Percentiles rank a stretch among this genome's conserved stretches.
Conservation (phyloP, 1,140 invertebrate species). For the Steinernema feltiae region DNA sequence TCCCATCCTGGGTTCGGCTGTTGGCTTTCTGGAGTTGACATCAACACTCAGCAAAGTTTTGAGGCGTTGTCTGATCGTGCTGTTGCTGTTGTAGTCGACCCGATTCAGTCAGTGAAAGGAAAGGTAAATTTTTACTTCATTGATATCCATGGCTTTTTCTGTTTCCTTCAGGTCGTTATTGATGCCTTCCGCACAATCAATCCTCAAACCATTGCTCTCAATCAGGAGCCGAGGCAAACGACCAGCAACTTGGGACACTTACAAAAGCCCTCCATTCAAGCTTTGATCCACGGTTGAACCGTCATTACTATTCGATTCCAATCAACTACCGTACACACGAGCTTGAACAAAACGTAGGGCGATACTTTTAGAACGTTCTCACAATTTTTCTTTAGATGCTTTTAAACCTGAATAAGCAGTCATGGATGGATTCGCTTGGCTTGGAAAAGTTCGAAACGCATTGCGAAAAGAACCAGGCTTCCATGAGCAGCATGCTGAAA, state of each 20-base stretch:
- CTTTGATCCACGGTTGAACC: constrained; percentile 96
- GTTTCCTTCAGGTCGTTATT: constrained; percentile 61
- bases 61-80: constrained; percentile 94
- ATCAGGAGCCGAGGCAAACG: constrained; percentile 95
- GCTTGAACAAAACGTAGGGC: constrained; percentile 76
- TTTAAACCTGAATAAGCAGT: constrained; percentile 95
- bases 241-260: constrained; percentile 97
- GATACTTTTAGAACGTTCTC: not conserved
- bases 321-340: constrained; percentile 99
- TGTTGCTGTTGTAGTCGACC: constrained; percentile 98
- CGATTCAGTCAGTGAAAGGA: constrained; percentile 97
- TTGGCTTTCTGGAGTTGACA: constrained; percentile 97
- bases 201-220: constrained; percentile 97
- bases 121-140: constrained; percentile 60
- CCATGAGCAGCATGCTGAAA: constrained; percentile 90
- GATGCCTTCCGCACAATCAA: constrained; percentile 76
- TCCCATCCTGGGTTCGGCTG: constrained; percentile 99
- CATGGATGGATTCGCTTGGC: constrained; percentile 96
- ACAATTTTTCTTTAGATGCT: constrained; percentile 71
- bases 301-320: constrained; percentile 98
- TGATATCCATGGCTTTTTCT: constrained; percentile 19
- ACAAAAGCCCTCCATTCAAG: constrained; percentile 97
- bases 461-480: constrained; percentile 75
- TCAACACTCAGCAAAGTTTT: constrained; percentile 99
- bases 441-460: constrained; percentile 90